phyloP scores from a whole-genome alignment of 2,113 vertebrate species.

The Triplophysa siluroides region DNA sequence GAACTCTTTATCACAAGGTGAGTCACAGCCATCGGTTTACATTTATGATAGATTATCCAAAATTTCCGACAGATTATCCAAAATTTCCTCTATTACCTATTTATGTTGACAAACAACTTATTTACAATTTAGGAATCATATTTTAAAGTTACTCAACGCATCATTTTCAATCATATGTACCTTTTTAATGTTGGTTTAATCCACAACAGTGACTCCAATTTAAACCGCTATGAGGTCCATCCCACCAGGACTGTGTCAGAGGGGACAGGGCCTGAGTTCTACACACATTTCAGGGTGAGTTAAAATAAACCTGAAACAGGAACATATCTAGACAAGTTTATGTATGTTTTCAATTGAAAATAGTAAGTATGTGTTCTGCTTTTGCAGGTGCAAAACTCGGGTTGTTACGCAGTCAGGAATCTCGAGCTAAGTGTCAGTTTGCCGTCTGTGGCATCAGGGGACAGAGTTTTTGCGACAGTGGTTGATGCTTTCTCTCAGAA shows the following conservation, averaged over 20 bases:
- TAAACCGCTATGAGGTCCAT: slow-evolving; percentile 89
- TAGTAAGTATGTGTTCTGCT: slow-evolving; percentile 16
- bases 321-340: neutral
- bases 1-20: slow-evolving; percentile 88
- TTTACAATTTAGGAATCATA: no score
- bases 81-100: no score
- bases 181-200: slow-evolving; percentile 20
- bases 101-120: no score
- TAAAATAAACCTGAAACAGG: neutral
- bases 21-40: slow-evolving; percentile 7
- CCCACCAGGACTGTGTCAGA: slow-evolving; percentile 76
- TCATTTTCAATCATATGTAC: no score
- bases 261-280: slow-evolving; percentile 84
- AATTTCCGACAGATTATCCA: neutral
- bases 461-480: slow-evolving; percentile 79
- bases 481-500: slow-evolving; percentile 79
- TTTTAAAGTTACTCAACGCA: no score
- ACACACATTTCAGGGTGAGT: slow-evolving; percentile 81
- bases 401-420: slow-evolving; percentile 80
- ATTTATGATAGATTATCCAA: neutral
- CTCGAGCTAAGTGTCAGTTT: slow-evolving; percentile 79
- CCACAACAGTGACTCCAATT: slow-evolving; percentile 79
- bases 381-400: slow-evolving; percentile 86
- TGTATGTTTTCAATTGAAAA: neutral
- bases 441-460: slow-evolving; percentile 79